phyloP scores from a whole-genome alignment of 2,113 vertebrate genomes.

The Leptodactylus fuscus region DNA sequence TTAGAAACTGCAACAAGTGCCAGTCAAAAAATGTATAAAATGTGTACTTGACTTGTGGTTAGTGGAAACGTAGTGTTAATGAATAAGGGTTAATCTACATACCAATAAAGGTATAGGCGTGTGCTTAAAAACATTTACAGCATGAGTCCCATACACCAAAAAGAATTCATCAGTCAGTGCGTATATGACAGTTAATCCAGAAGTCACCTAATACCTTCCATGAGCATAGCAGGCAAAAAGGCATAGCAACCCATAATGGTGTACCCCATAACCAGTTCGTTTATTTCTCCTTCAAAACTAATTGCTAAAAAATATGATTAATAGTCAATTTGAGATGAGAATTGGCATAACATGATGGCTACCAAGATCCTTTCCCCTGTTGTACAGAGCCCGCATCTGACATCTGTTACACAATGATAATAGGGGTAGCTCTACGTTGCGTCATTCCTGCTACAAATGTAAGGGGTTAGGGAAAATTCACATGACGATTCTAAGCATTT shows the following conservation, averaged over 20 bases:
- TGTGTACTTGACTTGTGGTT: background rate
- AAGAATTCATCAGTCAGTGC: background rate
- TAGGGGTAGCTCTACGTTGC: no score
- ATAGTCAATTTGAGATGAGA: background rate
- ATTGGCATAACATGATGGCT: background rate
- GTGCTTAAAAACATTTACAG: background rate
- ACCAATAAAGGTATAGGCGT: background rate
- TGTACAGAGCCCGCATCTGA: no score
- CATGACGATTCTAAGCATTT: no score
- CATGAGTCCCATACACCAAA: background rate
- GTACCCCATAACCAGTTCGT: background rate
- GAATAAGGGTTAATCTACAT: background rate
- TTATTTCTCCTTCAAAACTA: background rate
- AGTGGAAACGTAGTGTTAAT: constrained; percentile 37
- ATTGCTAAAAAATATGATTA: background rate
- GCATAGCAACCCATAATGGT: background rate
- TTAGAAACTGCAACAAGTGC: background rate
- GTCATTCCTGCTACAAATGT: no score
- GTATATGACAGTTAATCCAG: background rate
- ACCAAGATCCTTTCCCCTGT: background rate
- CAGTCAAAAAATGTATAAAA: no score
- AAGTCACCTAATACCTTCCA: background rate
- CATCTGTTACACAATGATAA: no score
- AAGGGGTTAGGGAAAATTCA: no score
- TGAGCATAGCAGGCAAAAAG: background rate